Base-by-base conservation (phyloP, 2,888 invertebrate genomes). In the Pachydiplax longipennis region DNA sequence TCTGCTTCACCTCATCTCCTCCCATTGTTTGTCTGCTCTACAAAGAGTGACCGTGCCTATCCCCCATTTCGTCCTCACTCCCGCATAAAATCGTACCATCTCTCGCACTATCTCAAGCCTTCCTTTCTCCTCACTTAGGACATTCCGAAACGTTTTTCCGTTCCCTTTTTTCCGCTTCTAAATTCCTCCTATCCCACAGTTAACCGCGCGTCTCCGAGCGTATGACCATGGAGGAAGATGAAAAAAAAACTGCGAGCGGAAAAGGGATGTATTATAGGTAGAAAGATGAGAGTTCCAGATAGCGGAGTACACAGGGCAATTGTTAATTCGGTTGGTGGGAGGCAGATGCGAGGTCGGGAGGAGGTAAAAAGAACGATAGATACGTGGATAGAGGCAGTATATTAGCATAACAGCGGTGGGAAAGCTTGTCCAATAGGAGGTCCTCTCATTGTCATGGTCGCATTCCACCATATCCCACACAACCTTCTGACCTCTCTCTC, bases 341-440 rank as follows among this genome's bases (percentile, higher is more conserved):
- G 25, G 25, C 53, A 35, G 83, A 15, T 53, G 31, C 15, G 13
- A 37, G 48, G 35, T 22, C 18, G 6, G 53, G 35, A 8, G 31
- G n/a, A 82, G 87, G n/a, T 3, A 18, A 4, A 22, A 22, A 40
- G 37, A 18, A 37, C n/a, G 44, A n/a, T n/a, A n/a, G 58, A 31
- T 13, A 44, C 6, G 35, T 37, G 61, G 87, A 22, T 13, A 31
- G 61, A 37, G 61, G 87, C 61, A 40, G 87, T 87, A 61, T 61
- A 87, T 87, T 87, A 87, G 87, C 87, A 87, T 87, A 87, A 87
- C 87, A 87, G 87, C 87, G 87, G 87, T 87, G 87, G 87, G 87
- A 87, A 87, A 40, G 87, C 37, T 65, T 87, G 87, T 87, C 87
- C 87, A 87, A 87, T 61, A 87, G 61, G 87, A 87, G 87, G 58